phyloP scores from a whole-genome alignment of 92 coral and sea anemone species.

The Porites divaricata region DNA sequence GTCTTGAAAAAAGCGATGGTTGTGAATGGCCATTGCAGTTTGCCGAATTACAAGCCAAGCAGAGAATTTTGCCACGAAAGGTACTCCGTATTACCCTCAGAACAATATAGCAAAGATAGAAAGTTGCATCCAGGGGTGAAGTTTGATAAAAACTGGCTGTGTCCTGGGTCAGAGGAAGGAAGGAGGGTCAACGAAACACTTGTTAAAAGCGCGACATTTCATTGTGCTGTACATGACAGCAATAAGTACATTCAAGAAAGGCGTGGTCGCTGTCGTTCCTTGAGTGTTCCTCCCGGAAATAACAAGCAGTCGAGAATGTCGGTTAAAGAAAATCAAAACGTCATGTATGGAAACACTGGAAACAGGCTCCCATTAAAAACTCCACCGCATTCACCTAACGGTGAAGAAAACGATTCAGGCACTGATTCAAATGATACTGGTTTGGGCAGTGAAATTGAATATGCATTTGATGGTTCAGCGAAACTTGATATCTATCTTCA shows the following conservation, averaged over 20 bases:
- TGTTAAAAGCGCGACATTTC: background rate
- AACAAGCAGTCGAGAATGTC: background rate
- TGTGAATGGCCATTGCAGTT: slow-evolving; percentile 24
- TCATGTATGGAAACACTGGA: background rate
- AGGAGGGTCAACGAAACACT: background rate
- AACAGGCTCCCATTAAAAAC: slow-evolving; percentile 12
- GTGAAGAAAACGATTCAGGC: slow-evolving; percentile 20
- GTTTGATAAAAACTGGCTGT: background rate
- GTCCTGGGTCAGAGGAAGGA: background rate
- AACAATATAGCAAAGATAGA: background rate
- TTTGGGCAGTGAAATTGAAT: slow-evolving; percentile 67
- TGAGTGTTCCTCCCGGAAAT: background rate
- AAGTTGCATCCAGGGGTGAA: background rate
- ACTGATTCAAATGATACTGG: slow-evolving; percentile 59
- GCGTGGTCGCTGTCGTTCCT: background rate
- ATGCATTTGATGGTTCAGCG: slow-evolving; percentile 53
- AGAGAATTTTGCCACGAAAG: background rate
- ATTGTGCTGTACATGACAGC: background rate
- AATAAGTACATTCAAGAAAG: background rate
- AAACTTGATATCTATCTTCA: slow-evolving; percentile 68
- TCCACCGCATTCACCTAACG: slow-evolving; percentile 17
- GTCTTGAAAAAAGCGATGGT: slow-evolving; percentile 16
- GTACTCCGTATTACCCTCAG: background rate
- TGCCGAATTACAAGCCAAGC: slow-evolving; percentile 6
- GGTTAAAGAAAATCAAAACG: background rate